These are phyloP conservation scores for Reticulitermes speratus DNA, from an alignment of 1,140 invertebrate species.

Conservation along the genomic window DNA sequence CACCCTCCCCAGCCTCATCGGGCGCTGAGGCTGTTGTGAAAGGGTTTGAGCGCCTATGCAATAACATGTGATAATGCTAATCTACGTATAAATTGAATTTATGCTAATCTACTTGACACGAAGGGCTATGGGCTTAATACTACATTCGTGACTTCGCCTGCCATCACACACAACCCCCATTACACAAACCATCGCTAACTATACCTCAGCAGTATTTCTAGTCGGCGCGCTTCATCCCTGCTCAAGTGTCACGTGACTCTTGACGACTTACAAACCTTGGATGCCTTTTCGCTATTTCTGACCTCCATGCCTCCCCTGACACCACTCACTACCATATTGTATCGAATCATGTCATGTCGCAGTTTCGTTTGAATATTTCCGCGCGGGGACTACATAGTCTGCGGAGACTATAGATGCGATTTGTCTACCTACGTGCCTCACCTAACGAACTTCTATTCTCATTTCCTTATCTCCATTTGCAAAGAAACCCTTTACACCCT, in stretches of 20 bases:
- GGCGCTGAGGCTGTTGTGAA: not conserved
- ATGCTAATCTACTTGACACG: not conserved
- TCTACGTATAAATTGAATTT: slow-evolving; percentile 13
- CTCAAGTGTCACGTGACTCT: too few relatives aligned
- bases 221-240: too few relatives aligned
- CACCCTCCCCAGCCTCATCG: too few relatives aligned
- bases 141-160: not conserved
- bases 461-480: not conserved
- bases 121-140: not conserved
- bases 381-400: too few relatives aligned
- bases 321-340: too few relatives aligned
- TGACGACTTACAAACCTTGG: too few relatives aligned
- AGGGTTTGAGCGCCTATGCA: not conserved
- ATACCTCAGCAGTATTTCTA: too few relatives aligned
- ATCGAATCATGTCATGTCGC: too few relatives aligned
- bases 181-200: not conserved
- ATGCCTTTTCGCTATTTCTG: too few relatives aligned
- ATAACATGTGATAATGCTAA: slow-evolving; percentile 2
- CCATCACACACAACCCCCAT: not conserved
- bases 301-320: too few relatives aligned
- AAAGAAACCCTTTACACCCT: not conserved
- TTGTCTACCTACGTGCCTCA: not conserved
- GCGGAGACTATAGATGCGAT: not conserved
- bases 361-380: too few relatives aligned
- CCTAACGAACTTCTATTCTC: not conserved